These are phyloP conservation scores for Nebria salina DNA, from an alignment of 2,888 invertebrate species.

Conservation along the genomic window DNA sequence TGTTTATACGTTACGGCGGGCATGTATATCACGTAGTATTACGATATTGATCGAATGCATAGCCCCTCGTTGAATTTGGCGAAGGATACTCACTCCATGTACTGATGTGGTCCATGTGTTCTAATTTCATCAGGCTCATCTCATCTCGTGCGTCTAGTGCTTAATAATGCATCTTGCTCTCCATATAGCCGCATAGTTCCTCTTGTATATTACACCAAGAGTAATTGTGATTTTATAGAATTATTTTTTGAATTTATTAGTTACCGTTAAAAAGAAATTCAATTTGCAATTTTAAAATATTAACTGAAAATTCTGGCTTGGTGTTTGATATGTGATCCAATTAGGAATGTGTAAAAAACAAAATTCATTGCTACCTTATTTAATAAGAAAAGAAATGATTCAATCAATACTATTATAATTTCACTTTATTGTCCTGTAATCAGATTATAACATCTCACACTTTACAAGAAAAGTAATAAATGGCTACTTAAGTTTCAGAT, in stretches of 20 bases:
- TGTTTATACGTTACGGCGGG: background rate
- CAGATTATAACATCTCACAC: background rate
- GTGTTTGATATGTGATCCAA: no score
- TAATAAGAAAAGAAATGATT: background rate
- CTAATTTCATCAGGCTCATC: conserved; percentile 34
- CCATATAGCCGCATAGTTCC: background rate
- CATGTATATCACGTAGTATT: background rate
- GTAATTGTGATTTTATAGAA: no score
- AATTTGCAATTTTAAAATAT: no score
- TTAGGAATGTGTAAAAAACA: no score
- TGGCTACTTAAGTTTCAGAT: background rate
- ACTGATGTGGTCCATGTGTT: conserved; percentile 8
- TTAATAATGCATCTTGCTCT: conserved; percentile 27
- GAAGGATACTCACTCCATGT: background rate
- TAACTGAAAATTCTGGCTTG: no score
- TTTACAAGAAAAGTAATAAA: background rate
- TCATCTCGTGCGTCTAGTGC: conserved; percentile 20
- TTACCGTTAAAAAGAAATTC: no score
- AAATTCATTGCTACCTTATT: background rate
- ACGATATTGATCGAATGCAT: background rate
- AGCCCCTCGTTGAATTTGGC: background rate
- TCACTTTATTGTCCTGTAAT: background rate
- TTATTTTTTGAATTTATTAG: no score
- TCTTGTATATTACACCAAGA: no score
- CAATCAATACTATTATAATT: background rate